phyloP scores from a whole-genome alignment of 2,888 invertebrate species.

The Agrochola lychnidis region DNA sequence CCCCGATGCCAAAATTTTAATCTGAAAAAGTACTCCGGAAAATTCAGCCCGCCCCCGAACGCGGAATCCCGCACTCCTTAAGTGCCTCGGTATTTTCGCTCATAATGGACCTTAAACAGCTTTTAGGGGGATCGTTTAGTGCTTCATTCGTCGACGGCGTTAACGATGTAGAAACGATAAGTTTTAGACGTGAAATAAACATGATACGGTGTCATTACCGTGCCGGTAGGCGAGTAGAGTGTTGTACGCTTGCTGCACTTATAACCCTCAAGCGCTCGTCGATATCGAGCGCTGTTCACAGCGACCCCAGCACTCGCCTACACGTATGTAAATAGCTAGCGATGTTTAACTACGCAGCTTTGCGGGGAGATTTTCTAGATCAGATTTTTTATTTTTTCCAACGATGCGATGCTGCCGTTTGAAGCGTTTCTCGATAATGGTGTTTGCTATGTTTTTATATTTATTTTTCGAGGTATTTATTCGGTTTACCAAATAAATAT shows the following conservation, averaged over 20 bases:
- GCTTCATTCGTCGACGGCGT: slow-evolving; percentile 78
- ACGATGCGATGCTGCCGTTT: slow-evolving; percentile 64
- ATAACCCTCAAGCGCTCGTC: slow-evolving; percentile 65
- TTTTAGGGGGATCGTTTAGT: slow-evolving; percentile 80
- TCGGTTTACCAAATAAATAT: neutral
- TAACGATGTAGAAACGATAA: slow-evolving; percentile 85
- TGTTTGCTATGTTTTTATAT: slow-evolving; percentile 65
- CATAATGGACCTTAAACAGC: slow-evolving; percentile 83
- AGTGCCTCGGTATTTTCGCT: slow-evolving; percentile 78
- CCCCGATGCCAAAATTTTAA: slow-evolving; percentile 83
- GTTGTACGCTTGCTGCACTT: slow-evolving; percentile 65
- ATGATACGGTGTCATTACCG: slow-evolving; percentile 75
- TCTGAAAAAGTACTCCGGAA: slow-evolving; percentile 78
- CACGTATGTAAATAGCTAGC: slow-evolving; percentile 66
- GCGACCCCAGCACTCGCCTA: slow-evolving; percentile 44
- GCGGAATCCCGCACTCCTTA: slow-evolving; percentile 70
- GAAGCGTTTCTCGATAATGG: slow-evolving; percentile 73
- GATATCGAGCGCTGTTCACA: slow-evolving; percentile 66
- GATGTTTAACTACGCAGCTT: slow-evolving; percentile 71
- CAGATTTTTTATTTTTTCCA: slow-evolving; percentile 65
- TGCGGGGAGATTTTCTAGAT: slow-evolving; percentile 67
- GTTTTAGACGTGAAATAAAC: slow-evolving; percentile 80
- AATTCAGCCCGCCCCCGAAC: slow-evolving; percentile 62
- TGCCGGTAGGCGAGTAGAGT: slow-evolving; percentile 41
- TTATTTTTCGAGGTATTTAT: slow-evolving; percentile 40